Conservation (phyloP, 2,797 vertebrate genomes). For the Coregonus sp. region DNA sequence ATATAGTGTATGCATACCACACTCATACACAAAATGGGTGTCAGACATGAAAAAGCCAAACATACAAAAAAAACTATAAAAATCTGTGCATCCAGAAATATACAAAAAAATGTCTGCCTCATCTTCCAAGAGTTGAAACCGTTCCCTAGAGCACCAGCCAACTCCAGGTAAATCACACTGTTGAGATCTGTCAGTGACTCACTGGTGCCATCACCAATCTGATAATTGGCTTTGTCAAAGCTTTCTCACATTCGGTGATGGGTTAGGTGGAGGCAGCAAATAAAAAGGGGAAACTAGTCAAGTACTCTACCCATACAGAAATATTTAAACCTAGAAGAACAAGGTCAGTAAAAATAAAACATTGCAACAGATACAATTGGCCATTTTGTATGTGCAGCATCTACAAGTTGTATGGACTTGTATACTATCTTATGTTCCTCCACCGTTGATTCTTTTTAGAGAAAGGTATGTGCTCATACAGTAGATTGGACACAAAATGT, state of each 20-base stretch:
- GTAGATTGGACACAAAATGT: neutral
- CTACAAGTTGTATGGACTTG: too few relatives aligned
- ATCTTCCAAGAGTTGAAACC: neutral
- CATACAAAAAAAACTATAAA: neutral
- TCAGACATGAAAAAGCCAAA: neutral
- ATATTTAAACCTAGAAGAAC: neutral
- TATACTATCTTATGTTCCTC: neutral
- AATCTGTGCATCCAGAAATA: neutral
- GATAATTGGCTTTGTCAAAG: neutral
- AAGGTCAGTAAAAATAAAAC: neutral
- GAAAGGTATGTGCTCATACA: neutral
- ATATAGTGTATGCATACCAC: neutral
- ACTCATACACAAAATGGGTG: neutral
- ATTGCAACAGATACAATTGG: neutral
- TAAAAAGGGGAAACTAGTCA: neutral
- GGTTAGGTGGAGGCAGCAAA: neutral
- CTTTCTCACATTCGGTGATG: neutral
- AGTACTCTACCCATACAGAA: neutral
- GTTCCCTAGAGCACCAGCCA: neutral
- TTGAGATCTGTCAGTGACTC: neutral
- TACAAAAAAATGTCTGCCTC: neutral
- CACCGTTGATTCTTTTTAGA: neutral
- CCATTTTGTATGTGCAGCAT: neutral
- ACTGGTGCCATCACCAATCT: neutral
- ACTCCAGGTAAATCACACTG: neutral